Evolutionary conservation across 2,797 vertebrate species (phyloP).

Genomic region (Pangasius larnaudii): DNA sequence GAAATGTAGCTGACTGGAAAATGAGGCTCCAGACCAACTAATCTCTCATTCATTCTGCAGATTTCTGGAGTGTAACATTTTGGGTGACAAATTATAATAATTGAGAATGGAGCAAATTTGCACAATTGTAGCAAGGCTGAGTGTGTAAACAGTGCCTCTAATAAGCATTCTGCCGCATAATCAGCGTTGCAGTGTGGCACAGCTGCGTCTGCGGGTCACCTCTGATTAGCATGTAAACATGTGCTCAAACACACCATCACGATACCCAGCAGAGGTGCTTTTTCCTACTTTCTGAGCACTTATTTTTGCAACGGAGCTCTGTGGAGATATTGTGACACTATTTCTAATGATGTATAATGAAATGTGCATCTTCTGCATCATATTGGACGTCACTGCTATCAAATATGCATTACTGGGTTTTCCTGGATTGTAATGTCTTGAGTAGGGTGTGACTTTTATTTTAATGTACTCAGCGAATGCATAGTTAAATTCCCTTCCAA

Average conservation of each 20-base stretch:
- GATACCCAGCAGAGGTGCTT: not conserved
- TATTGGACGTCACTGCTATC: too few relatives aligned
- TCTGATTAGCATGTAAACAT: slow-evolving; percentile 57
- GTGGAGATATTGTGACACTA: not conserved
- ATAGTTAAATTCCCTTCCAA: slow-evolving; percentile 40
- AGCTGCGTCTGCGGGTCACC: slow-evolving; percentile 45
- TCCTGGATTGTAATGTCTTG: not conserved
- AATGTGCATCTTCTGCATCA: not conserved
- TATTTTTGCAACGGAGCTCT: not conserved
- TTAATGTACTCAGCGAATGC: slow-evolving; percentile 42
- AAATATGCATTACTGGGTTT: not conserved
- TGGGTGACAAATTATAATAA: slow-evolving; percentile 56
- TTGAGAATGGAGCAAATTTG: slow-evolving; percentile 47
- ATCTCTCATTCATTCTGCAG: slow-evolving; percentile 24
- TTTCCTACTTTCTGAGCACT: not conserved
- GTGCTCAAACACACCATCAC: not conserved
- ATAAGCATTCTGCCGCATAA: slow-evolving; percentile 44
- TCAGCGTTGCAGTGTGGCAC: slow-evolving; percentile 19
- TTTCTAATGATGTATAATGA: not conserved
- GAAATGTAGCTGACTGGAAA: slow-evolving; percentile 15
- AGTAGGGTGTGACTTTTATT: slow-evolving; percentile 1
- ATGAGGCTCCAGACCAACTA: slow-evolving; percentile 19
- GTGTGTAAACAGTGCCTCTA: slow-evolving; percentile 44
- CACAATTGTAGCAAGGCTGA: slow-evolving; percentile 22
- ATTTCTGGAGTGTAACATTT: slow-evolving; percentile 42